Percentiles rank a stretch among this genome's conserved stretches.
Conservation (phyloP, 1,140 invertebrate species). For the Listronotus bonariensis region DNA sequence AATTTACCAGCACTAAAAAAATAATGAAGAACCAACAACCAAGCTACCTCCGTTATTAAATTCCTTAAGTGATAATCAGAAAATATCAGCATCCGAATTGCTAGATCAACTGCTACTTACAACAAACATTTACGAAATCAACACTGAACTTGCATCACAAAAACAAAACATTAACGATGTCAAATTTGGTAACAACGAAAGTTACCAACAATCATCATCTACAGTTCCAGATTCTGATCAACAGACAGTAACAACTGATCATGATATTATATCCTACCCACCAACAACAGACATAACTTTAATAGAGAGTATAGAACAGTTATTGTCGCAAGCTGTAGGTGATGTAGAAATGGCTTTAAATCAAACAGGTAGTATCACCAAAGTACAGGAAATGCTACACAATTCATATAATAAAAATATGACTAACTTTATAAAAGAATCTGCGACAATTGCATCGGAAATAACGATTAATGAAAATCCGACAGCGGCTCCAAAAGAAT, state of each 20-base stretch:
- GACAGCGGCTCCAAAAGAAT: neutral
- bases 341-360: slow-evolving; percentile 29
- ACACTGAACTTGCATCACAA: slow-evolving; percentile 40
- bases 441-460: slow-evolving; percentile 54
- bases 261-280: slow-evolving; percentile 16
- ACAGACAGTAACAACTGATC: slow-evolving; percentile 22
- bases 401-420: slow-evolving; percentile 48
- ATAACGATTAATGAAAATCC: no score
- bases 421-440: slow-evolving; percentile 54
- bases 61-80: slow-evolving; percentile 26
- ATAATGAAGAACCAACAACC: slow-evolving; percentile 1
- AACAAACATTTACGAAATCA: slow-evolving; percentile 51
- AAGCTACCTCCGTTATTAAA: slow-evolving; percentile 19
- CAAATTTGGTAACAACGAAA: neutral
- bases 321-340: slow-evolving; percentile 48
- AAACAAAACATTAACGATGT: neutral
- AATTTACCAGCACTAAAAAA: neutral
- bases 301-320: slow-evolving; percentile 47
- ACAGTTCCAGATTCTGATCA: neutral
- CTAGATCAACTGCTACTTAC: slow-evolving; percentile 45
- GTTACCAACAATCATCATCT: neutral
- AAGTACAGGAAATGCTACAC: slow-evolving; percentile 31
- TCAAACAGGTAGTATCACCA: slow-evolving; percentile 29
- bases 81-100: slow-evolving; percentile 32
- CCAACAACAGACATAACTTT: slow-evolving; percentile 37